Conservation (phyloP, 2,888 invertebrate genomes). For the Tethea ocularis region DNA sequence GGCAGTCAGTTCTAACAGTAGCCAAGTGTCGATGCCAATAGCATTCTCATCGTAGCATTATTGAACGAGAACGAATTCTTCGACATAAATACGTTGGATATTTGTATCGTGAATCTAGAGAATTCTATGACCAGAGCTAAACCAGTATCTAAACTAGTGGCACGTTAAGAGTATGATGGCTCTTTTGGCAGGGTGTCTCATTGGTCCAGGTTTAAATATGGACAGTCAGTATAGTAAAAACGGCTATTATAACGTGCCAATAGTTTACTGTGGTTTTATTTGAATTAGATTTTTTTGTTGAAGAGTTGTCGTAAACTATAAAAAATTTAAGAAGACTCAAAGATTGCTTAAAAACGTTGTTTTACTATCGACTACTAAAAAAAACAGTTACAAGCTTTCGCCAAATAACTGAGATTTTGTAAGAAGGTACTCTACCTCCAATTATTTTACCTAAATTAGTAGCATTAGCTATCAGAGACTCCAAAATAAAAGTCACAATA, state of each 20-base stretch:
- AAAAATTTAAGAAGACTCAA: too few species aligned
- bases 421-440: neutral
- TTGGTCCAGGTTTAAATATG: too few species aligned
- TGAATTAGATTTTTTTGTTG: neutral
- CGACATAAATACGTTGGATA: conserved; percentile 5
- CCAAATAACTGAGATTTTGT: too few species aligned
- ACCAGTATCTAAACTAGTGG: too few species aligned
- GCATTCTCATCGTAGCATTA: neutral
- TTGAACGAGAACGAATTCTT: neutral
- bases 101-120: neutral
- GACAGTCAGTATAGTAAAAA: too few species aligned
- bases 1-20: neutral
- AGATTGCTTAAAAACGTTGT: too few species aligned
- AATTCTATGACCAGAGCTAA: neutral
- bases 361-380: neutral
- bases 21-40: conserved; percentile 7
- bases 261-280: too few species aligned
- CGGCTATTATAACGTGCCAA: too few species aligned
- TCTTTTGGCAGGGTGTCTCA: neutral
- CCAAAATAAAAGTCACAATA: neutral
- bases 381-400: too few species aligned
- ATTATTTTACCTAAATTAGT: neutral
- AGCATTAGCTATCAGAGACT: neutral
- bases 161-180: too few species aligned
- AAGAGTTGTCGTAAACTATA: neutral